phyloP scores from a whole-genome alignment of 2,113 vertebrate genomes.

The Ceratotherium simum region DNA sequence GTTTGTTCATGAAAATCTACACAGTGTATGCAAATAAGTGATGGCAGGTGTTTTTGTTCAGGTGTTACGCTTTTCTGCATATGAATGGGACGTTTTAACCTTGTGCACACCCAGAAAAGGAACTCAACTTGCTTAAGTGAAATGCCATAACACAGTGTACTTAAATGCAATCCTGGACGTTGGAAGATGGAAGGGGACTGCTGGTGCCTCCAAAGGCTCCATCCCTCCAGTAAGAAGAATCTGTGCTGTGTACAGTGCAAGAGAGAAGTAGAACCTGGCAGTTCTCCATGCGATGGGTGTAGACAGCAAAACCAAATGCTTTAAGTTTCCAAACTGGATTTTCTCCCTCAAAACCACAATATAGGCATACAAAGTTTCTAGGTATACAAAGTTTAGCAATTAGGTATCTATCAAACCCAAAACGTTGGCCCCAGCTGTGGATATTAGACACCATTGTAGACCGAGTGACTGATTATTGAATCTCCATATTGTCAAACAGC shows the following conservation, averaged over 20 bases:
- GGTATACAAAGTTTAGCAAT: background rate
- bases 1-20: background rate
- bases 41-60: background rate
- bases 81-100: background rate
- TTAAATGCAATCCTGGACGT: background rate
- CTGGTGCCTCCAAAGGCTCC: background rate
- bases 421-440: background rate
- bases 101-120: background rate
- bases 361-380: background rate
- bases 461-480: background rate
- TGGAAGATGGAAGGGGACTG: background rate
- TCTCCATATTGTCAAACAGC: background rate
- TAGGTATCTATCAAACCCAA: background rate
- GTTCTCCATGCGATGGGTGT: background rate
- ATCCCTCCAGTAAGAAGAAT: background rate
- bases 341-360: background rate
- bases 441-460: background rate
- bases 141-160: background rate
- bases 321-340: background rate
- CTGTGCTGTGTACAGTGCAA: background rate
- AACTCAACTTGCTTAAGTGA: background rate
- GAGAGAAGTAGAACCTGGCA: background rate
- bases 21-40: background rate
- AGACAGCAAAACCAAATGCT: conserved; percentile 9
- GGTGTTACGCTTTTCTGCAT: background rate